phyloP scores from a whole-genome alignment of 2,888 invertebrate genomes.

The Junonia oenone region DNA sequence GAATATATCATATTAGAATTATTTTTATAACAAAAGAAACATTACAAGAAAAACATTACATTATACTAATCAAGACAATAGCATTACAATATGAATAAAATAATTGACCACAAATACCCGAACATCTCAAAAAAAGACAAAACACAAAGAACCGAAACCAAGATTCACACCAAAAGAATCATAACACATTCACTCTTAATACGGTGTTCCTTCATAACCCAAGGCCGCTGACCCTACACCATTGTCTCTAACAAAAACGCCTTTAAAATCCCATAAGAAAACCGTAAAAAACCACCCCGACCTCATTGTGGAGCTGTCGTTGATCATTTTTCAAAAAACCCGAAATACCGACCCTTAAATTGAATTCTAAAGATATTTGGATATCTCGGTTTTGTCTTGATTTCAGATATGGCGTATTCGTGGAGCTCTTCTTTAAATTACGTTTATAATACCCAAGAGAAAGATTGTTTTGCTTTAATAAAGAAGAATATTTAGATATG shows the following conservation, averaged over 20 bases:
- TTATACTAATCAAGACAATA: too few species aligned
- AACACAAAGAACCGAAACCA: background rate
- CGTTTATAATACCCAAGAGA: too few species aligned
- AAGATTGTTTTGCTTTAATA: too few species aligned
- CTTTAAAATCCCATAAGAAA: too few species aligned
- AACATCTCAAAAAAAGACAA: background rate
- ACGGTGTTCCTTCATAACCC: conserved; percentile 32
- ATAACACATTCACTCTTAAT: background rate
- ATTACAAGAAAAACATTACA: too few species aligned
- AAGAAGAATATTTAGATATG: too few species aligned
- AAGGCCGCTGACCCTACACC: conserved; percentile 54
- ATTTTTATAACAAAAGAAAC: too few species aligned
- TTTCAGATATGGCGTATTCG: conserved; percentile 27
- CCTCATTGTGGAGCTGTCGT: conserved; percentile 70
- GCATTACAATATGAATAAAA: too few species aligned
- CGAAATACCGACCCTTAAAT: conserved; percentile 54
- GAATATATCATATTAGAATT: too few species aligned
- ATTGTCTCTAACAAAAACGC: conserved; percentile 59
- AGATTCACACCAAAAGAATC: background rate
- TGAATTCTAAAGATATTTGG: conserved; percentile 42
- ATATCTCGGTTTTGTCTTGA: conserved; percentile 29
- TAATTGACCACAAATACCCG: too few species aligned
- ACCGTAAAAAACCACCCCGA: conserved; percentile 45
- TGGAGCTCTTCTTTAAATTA: too few species aligned
- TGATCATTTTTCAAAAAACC: conserved; percentile 76